These are phyloP conservation scores for Sceloporus tristichus DNA, from an alignment of 2,113 vertebrate genomes.

Conservation along the genomic window DNA sequence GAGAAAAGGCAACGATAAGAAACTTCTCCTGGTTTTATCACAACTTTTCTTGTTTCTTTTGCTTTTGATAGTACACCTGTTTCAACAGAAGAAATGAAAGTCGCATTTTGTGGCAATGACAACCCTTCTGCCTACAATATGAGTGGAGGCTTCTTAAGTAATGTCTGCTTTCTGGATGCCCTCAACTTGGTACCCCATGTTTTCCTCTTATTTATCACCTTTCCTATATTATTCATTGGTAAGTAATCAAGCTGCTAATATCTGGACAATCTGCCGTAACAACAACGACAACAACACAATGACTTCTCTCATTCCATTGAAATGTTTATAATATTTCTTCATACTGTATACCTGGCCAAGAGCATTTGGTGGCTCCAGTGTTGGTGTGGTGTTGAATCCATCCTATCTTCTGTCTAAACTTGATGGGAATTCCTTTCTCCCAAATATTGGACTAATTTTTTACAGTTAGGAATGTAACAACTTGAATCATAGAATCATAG, in stretches of 20 bases:
- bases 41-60: neutral
- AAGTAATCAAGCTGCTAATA: constrained; percentile 55
- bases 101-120: constrained; percentile 91
- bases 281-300: too few species aligned
- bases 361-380: too few species aligned
- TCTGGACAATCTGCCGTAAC: neutral
- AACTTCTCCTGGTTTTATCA: neutral
- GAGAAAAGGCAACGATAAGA: neutral
- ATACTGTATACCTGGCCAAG: too few species aligned
- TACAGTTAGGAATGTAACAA: too few species aligned
- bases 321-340: too few species aligned
- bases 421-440: too few species aligned
- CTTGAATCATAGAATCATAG: too few species aligned
- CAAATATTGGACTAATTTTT: too few species aligned
- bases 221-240: constrained; percentile 98
- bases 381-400: too few species aligned
- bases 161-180: constrained; percentile 96
- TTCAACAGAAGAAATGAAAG: constrained; percentile 77
- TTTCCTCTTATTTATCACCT: constrained; percentile 97
- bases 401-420: too few species aligned
- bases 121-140: constrained; percentile 86
- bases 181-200: constrained; percentile 98
- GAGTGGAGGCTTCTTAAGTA: constrained; percentile 84
- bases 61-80: constrained; percentile 55
- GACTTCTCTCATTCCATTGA: too few species aligned